Conservation (phyloP, 2,113 vertebrate species). For the Panthera tigris region DNA sequence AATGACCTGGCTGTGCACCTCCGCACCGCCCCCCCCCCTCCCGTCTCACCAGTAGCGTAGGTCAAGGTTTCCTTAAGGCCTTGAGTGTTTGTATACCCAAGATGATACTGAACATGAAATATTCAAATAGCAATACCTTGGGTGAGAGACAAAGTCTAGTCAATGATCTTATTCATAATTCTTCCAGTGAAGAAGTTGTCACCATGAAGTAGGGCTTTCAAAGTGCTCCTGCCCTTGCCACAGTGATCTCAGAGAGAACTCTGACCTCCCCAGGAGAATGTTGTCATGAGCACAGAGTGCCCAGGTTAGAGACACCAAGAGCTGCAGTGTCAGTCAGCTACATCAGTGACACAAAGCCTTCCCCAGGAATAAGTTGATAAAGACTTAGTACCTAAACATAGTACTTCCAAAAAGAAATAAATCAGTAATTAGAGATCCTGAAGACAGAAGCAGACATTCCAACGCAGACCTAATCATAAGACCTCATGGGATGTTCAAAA, state of each 20-base stretch:
- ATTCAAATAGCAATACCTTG: neutral
- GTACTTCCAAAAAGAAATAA: neutral
- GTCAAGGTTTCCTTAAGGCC: neutral
- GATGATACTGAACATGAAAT: neutral
- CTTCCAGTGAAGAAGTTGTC: neutral
- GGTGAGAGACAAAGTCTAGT: neutral
- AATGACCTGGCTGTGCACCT: neutral
- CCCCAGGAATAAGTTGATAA: neutral
- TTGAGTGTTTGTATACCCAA: neutral
- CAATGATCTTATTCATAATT: neutral
- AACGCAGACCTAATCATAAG: neutral
- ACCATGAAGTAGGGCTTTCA: neutral
- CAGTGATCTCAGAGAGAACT: neutral
- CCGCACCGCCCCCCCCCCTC: neutral
- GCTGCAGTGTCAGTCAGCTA: neutral
- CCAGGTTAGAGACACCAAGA: neutral
- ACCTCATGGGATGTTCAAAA: neutral
- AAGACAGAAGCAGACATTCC: slow-evolving; percentile 24
- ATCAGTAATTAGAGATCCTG: neutral
- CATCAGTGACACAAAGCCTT: neutral
- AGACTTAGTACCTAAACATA: neutral
- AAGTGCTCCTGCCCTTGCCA: neutral
- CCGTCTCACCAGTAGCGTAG: neutral
- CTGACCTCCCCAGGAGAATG: neutral
- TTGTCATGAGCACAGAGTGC: neutral